Evolutionary conservation across 2,888 invertebrate genomes (phyloP), one percentile per base, ranked within the genome.

Genomic region (Drosophila cyrtoloma): DNA sequence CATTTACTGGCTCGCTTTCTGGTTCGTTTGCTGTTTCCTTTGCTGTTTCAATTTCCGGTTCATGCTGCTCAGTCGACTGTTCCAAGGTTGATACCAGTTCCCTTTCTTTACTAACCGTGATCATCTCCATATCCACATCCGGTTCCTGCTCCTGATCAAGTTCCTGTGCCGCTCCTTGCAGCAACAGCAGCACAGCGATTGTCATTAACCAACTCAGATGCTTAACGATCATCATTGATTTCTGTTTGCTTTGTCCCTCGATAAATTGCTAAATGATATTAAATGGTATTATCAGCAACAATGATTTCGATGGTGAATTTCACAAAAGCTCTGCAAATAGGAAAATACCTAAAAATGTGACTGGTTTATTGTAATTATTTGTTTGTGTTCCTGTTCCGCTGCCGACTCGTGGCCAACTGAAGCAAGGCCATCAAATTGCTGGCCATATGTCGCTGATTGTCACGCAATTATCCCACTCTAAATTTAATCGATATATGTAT

Each of bases 401-500:
- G 77, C 65, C 69, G 70, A 59, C 61, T 57, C 47, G 37, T 65
- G 71, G 64, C 44, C 71, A 71, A 84, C 88, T 83, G 81, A 71
- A 32, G 55, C 56, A 70, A 70, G 72, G 66, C 60, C 79, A 86
- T 60, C 52, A 37, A 66, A 66, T 65, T 61, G 63, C 59, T 60
- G 64, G 33, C 65, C 78, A 78, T 78, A 79, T 80, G 80, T 71
- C 82, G 66, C 75, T 80, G 88, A 88, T 88, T 80, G 86, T 88
- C 86, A 88, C 86, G 86, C 89, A 86, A 86, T 86, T 86, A 88
- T 82, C 85, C 73, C 66, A 69, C 68, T 80, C 86, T 71, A 77
- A 86, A 77, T 71, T 80, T 75, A 86, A 86, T 86, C 86, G 86
- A 86, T 86, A 86, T 58, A 53, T 39, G 39, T 26, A 16, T 16